These are phyloP conservation scores for Sarcophaga caerulescens DNA, from an alignment of 2,888 invertebrate genomes.

Conservation along the genomic window DNA sequence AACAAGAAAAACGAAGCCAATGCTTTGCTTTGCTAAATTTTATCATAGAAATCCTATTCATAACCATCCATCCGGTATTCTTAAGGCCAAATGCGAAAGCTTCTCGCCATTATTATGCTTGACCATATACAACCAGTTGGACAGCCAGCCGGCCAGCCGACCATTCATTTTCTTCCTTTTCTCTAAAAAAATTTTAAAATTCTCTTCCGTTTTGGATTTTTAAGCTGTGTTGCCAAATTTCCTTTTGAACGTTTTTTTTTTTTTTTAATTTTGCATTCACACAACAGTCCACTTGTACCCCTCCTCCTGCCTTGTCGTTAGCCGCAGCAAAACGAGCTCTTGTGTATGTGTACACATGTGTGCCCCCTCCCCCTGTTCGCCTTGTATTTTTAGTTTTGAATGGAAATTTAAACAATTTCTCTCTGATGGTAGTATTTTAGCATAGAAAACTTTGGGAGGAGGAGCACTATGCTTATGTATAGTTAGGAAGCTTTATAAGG, in stretches of 20 bases:
- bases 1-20: not conserved
- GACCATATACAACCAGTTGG: not conserved
- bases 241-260: constrained; percentile 48
- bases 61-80: not conserved
- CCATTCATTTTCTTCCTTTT: constrained; percentile 29
- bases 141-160: not conserved
- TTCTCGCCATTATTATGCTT: not conserved
- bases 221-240: constrained; percentile 65
- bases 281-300: constrained; percentile 26
- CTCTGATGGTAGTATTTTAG: no score
- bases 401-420: no score
- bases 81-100: not conserved
- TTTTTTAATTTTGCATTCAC: constrained; percentile 30
- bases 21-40: not conserved
- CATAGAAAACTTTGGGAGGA: no score
- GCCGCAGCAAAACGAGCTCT: no score
- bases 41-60: no score
- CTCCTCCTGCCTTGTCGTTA: not conserved
- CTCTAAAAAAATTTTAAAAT: constrained; percentile 50
- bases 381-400: not conserved
- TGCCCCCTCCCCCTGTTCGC: no score
- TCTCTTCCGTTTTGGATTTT: constrained; percentile 45
- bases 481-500: no score
- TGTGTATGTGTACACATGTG: no score
- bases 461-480: no score